Conservation (phyloP, 2,888 invertebrate genomes). For the Drosophila prostipennis region DNA sequence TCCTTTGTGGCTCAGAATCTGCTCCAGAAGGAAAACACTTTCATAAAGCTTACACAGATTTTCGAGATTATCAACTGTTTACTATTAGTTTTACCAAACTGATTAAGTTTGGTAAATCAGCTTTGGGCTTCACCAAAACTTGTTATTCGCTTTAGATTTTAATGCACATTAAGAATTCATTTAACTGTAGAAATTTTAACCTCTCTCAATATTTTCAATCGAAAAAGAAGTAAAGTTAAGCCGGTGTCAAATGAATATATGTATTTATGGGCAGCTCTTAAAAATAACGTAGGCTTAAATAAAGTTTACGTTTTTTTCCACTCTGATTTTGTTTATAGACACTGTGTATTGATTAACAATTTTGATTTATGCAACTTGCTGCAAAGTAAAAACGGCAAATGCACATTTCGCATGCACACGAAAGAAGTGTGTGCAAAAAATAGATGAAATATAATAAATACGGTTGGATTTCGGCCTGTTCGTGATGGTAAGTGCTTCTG, state of each 20-base stretch:
- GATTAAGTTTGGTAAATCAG: constrained; percentile 29
- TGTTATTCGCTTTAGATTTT: background rate
- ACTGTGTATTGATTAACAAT: constrained; percentile 71
- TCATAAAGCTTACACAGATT: constrained; percentile 23
- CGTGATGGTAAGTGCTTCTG: background rate
- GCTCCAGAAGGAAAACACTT: constrained; percentile 24
- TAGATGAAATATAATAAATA: constrained; percentile 21
- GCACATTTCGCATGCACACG: constrained; percentile 17
- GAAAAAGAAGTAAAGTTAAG: constrained; percentile 2
- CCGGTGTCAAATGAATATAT: constrained; percentile 24
- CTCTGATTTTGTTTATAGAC: constrained; percentile 26
- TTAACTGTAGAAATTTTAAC: too few relatives aligned
- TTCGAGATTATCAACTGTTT: constrained; percentile 37
- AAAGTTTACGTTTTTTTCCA: constrained; percentile 13
- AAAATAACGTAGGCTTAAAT: constrained; percentile 17
- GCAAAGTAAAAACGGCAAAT: constrained; percentile 39
- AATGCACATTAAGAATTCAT: too few relatives aligned
- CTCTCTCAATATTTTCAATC: constrained; percentile 1
- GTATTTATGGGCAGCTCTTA: constrained; percentile 26
- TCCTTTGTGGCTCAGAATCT: constrained; percentile 2
- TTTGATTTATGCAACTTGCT: constrained; percentile 64
- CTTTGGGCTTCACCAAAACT: background rate
- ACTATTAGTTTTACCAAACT: constrained; percentile 40
- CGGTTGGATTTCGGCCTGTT: constrained; percentile 19
- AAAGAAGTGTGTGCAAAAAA: constrained; percentile 20